Evolutionary conservation across 2,888 invertebrate genomes (phyloP), one percentile per base, ranked within the genome.

Genomic region (Drosophila planitibia): DNA sequence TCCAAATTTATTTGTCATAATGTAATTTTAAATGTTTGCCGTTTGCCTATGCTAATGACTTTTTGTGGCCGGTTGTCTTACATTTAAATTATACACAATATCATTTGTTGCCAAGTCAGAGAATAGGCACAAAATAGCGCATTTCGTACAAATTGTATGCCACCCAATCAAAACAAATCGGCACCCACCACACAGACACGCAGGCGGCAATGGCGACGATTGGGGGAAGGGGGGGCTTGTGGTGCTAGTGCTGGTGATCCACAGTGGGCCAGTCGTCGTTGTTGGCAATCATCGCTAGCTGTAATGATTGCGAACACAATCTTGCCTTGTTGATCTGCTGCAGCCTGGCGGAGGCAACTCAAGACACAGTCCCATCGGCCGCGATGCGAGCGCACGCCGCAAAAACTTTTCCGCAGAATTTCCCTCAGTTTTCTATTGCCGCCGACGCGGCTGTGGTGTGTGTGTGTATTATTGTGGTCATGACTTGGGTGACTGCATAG

Each of bases 291-390:
- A 85, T 84, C 82, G 85, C 82, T 73, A 63, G 82, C 80, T 74
- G 79, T 90, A 90, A 88, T 90, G 87, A 88, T 88, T 88, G 89
- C 89, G 90, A 88, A 88, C 87, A 88, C 79, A 83, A 88, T 88
- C 87, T 85, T 61, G 68, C 63, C 87, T 85, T 88, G 87, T 88
- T 88, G 87, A 88, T 88, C 87, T 87, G 70, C 54, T 60, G 83
- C 44, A 44, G 58, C 22, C 58, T 65, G 78, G 67, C 71, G 49
- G 33, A 62, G 66, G 51, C 61, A 35, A 65, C 57, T 57, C 51
- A 41, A 63, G 63, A 57, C 65, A 52, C 51, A 51, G 64, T 61
- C 64, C 58, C 41, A 52, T 49, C 60, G 70, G 67, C 62, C 68
- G 81, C 72, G 70, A 71, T 55, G 28, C 28, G 30, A 39, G 79